A percentile compares a stretch with the other conserved stretches of the same genome.
phyloP scores from a whole-genome alignment of 2,113 vertebrate genomes.

The Miniopterus natalensis region DNA sequence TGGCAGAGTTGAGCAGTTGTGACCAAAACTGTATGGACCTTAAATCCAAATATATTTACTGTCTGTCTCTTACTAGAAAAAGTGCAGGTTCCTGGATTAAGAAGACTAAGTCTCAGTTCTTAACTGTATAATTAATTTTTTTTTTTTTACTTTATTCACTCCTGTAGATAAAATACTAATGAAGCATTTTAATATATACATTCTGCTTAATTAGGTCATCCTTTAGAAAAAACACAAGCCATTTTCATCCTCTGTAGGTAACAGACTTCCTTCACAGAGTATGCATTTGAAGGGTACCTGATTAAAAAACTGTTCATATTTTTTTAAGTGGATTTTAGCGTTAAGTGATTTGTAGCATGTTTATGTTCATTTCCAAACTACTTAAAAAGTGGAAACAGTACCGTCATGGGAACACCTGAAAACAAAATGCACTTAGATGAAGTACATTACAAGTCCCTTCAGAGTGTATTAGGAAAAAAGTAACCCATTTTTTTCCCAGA shows the following conservation, averaged over 20 bases:
- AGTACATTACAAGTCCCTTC: conserved; percentile 43
- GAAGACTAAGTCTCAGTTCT: background rate
- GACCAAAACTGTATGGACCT: background rate
- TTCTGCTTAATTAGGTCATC: conserved; percentile 56
- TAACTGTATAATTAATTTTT: background rate
- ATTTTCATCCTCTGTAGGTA: background rate
- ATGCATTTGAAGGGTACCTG: background rate
- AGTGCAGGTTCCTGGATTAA: background rate
- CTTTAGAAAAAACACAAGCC: background rate
- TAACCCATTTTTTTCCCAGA: conserved; percentile 1
- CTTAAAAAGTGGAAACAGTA: conserved; percentile 64
- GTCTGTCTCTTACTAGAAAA: background rate
- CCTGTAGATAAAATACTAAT: conserved; percentile 44
- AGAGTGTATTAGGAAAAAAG: conserved; percentile 33
- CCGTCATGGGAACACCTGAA: conserved; percentile 65
- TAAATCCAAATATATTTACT: background rate
- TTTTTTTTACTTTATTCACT: background rate
- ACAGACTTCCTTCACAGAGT: background rate
- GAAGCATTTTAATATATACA: conserved; percentile 13
- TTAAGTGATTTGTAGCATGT: conserved; percentile 65
- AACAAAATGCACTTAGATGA: conserved; percentile 57
- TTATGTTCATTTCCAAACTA: conserved; percentile 70
- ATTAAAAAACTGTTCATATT: background rate
- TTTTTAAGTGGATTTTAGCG: conserved; percentile 69
- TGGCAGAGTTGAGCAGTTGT: background rate